phyloP scores from a whole-genome alignment of 1,140 invertebrate genomes.

The Drosophila ananassae region DNA sequence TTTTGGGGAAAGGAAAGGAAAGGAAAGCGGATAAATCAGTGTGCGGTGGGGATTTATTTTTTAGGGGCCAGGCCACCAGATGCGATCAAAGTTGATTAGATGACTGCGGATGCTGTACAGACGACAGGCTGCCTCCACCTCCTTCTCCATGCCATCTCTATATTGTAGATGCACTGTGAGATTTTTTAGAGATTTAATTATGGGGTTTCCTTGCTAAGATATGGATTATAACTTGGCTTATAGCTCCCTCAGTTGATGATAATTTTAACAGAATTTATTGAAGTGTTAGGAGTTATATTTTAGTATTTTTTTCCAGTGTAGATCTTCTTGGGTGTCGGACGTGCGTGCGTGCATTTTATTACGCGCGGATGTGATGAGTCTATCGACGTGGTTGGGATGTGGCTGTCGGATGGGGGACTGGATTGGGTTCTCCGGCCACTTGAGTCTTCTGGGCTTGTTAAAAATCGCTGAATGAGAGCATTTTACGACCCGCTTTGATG shows the following conservation, averaged over 20 bases:
- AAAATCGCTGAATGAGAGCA: slow-evolving; percentile 49
- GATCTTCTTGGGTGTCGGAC: slow-evolving; percentile 55
- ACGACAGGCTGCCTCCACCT: background rate
- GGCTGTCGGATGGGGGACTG: background rate
- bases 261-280: too few species aligned
- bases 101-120: slow-evolving; percentile 63
- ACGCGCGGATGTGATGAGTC: slow-evolving; percentile 70
- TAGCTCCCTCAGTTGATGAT: too few species aligned
- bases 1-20: background rate
- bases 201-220: background rate
- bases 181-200: background rate
- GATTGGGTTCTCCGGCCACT: background rate
- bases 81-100: slow-evolving; percentile 71
- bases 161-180: background rate
- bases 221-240: too few species aligned
- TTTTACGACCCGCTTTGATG: slow-evolving; percentile 47
- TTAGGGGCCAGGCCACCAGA: slow-evolving; percentile 43
- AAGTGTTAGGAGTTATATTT: background rate
- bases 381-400: slow-evolving; percentile 31
- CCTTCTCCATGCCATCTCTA: background rate
- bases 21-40: slow-evolving; percentile 18
- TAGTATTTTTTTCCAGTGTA: background rate
- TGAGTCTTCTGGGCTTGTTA: slow-evolving; percentile 28
- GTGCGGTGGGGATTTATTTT: slow-evolving; percentile 37
- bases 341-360: slow-evolving; percentile 78